These are phyloP conservation scores for Helleia helle DNA, from an alignment of 2,888 invertebrate genomes.

Conservation along the genomic window DNA sequence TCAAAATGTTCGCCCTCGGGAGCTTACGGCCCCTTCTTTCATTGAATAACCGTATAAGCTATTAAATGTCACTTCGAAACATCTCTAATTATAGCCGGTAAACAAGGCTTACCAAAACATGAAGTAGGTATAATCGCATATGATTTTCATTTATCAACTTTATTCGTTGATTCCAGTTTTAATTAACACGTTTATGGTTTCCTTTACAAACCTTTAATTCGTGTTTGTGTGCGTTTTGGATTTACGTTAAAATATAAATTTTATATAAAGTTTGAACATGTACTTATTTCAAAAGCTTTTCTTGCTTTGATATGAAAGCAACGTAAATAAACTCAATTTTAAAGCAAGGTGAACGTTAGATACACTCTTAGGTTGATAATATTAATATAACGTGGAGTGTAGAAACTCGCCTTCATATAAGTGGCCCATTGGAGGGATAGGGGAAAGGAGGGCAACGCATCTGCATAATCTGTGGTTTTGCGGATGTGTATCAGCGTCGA, in stretches of 20 bases:
- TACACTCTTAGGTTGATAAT: no score
- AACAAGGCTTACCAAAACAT: slow-evolving; percentile 6
- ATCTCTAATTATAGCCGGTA: slow-evolving; percentile 17
- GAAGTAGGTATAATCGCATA: slow-evolving; percentile 7
- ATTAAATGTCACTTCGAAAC: slow-evolving; percentile 17
- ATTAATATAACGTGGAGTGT: no score
- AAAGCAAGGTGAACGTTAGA: no score
- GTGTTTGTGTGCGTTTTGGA: background rate
- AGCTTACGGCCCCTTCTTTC: slow-evolving; percentile 25
- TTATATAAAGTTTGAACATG: no score
- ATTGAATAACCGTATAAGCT: slow-evolving; percentile 18
- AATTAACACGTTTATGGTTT: slow-evolving; percentile 1
- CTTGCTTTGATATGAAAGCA: no score
- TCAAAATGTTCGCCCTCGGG: slow-evolving; percentile 52
- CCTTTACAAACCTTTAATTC: background rate
- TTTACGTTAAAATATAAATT: background rate
- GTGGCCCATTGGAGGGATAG: no score
- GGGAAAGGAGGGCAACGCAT: no score
- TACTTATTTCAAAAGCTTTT: no score
- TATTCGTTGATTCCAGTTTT: background rate
- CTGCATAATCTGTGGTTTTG: no score
- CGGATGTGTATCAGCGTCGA: no score
- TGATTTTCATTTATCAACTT: background rate
- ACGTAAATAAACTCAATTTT: no score
- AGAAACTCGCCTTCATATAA: no score